phyloP scores from a whole-genome alignment of 2,113 vertebrate species.

The Ctenodactylus gundi region DNA sequence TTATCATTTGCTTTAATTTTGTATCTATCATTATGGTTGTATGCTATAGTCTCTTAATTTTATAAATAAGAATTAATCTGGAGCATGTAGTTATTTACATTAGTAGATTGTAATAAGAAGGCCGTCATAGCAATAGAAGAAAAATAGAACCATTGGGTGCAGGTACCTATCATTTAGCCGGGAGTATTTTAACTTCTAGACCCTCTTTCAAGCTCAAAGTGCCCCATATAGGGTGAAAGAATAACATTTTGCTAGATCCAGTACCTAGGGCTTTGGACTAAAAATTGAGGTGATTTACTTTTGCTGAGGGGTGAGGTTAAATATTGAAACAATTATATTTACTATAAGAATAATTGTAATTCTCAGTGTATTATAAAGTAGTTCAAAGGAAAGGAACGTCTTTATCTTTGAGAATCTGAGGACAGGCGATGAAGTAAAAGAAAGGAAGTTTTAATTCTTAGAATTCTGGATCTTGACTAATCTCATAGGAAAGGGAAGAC shows the following conservation, averaged over 20 bases:
- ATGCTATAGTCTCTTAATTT: background rate
- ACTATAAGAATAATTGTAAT: background rate
- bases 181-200: background rate
- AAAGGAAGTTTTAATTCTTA: background rate
- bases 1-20: background rate
- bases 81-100: background rate
- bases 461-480: background rate
- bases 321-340: slow-evolving; percentile 15
- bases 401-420: slow-evolving; percentile 26
- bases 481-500: background rate
- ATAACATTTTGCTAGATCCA: background rate
- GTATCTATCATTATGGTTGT: background rate
- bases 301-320: background rate
- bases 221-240: background rate
- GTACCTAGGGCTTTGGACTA: background rate
- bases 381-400: background rate
- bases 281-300: background rate
- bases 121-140: background rate
- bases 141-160: background rate
- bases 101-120: background rate
- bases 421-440: background rate
- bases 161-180: background rate
- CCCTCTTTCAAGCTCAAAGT: background rate
- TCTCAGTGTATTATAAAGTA: background rate
- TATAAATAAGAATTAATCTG: background rate